Conservation (phyloP, 2,113 vertebrate species). For the Tragelaphus buxtoni region DNA sequence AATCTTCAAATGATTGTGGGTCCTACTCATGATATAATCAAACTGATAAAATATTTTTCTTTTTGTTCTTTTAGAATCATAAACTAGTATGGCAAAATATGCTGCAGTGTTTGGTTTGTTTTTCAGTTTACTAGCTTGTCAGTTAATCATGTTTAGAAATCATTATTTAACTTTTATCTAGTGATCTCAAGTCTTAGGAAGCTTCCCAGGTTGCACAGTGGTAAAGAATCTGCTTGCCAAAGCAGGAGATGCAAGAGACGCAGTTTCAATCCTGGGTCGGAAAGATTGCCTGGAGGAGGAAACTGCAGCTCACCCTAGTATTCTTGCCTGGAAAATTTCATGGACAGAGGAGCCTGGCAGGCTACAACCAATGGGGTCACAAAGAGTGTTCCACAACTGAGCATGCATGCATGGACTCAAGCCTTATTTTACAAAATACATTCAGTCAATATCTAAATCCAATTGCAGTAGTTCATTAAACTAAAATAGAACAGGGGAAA, state of each 20-base stretch:
- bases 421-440: background rate
- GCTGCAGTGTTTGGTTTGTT: background rate
- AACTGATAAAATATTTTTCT: background rate
- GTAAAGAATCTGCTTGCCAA: background rate
- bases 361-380: background rate
- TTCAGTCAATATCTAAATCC: conserved; percentile 29
- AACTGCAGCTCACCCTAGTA: background rate
- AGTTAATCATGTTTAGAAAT: conserved; percentile 34
- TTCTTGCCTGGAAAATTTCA: background rate
- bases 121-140: background rate
- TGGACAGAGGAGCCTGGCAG: background rate
- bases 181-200: background rate
- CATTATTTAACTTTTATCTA: background rate
- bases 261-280: background rate
- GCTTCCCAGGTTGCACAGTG: background rate
- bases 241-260: background rate
- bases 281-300: background rate
- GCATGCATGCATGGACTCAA: background rate
- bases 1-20: background rate
- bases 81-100: background rate
- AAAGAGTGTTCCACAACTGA: background rate
- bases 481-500: background rate
- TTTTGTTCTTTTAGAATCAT: background rate
- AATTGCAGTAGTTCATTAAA: conserved; percentile 24
- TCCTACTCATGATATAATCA: background rate